Percentiles rank a stretch among this genome's conserved stretches.
phyloP scores from a whole-genome alignment of 2,888 invertebrate species.

The Ochlodes sylvanus region DNA sequence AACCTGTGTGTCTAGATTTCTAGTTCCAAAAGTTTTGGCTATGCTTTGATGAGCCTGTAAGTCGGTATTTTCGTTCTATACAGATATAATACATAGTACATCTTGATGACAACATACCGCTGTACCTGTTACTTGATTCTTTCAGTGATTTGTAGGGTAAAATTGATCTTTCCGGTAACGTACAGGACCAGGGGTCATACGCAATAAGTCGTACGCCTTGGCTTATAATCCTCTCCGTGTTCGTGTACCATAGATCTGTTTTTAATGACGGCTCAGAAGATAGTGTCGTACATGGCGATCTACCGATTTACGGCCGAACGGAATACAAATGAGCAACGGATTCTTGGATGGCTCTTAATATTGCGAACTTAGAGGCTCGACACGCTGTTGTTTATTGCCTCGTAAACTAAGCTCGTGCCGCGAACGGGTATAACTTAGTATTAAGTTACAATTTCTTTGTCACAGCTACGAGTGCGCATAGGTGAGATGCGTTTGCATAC shows the following conservation, averaged over 20 bases:
- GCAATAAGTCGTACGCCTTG: constrained; percentile 14
- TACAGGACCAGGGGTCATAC: constrained; percentile 1
- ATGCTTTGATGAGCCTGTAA: no score
- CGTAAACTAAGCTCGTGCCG: constrained; percentile 75
- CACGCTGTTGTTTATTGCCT: constrained; percentile 70
- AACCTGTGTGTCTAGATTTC: no score
- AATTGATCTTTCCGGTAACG: background rate
- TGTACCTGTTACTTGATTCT: background rate
- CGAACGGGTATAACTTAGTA: constrained; percentile 73
- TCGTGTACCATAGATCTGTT: constrained; percentile 53
- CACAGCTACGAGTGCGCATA: constrained; percentile 22
- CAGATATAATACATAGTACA: background rate
- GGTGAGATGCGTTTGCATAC: constrained; percentile 4
- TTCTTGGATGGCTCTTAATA: constrained; percentile 66
- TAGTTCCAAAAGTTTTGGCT: no score
- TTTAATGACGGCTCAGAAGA: constrained; percentile 50
- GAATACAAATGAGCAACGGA: constrained; percentile 68
- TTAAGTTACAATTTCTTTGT: constrained; percentile 70
- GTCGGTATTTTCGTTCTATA: no score
- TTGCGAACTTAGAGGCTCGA: constrained; percentile 69
- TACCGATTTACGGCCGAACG: constrained; percentile 67
- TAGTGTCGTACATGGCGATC: constrained; percentile 55
- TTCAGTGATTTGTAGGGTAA: constrained; percentile 1
- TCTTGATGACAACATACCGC: background rate
- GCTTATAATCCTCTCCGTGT: constrained; percentile 38